phyloP scores from a whole-genome alignment of 2,113 vertebrate species.

The Anser brachyrhynchus region DNA sequence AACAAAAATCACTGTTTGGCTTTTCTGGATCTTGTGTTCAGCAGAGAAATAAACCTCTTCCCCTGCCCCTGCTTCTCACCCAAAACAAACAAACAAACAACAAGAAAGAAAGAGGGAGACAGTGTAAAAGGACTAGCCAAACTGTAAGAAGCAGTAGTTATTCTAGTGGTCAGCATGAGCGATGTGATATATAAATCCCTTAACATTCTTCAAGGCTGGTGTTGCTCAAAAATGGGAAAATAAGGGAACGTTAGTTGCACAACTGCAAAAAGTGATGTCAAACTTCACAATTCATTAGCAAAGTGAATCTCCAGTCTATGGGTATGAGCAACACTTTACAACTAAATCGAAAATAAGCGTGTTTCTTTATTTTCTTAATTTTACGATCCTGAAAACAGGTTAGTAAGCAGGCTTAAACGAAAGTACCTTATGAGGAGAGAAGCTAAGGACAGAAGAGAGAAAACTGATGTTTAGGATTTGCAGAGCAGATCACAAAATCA shows the following conservation, averaged over 20 bases:
- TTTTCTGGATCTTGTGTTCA: not conserved
- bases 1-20: not conserved
- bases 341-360: not conserved
- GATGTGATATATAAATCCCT: not conserved
- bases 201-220: not conserved
- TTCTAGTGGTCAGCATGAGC: not conserved
- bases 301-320: not conserved
- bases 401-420: not conserved
- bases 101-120: not conserved
- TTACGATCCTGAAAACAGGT: not conserved
- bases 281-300: not conserved
- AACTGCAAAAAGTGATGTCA: not conserved
- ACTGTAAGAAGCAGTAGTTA: not conserved
- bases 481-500: not conserved
- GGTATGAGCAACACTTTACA: not conserved
- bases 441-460: not conserved
- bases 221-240: not conserved
- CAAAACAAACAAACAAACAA: not conserved
- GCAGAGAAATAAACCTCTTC: not conserved
- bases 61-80: too few relatives aligned
- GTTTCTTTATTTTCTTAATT: not conserved
- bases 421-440: not conserved
- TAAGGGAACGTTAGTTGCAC: not conserved
- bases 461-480: not conserved
- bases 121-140: not conserved